phyloP scores from a whole-genome alignment of 2,797 vertebrate species.

The Melanotaenia boesemani region DNA sequence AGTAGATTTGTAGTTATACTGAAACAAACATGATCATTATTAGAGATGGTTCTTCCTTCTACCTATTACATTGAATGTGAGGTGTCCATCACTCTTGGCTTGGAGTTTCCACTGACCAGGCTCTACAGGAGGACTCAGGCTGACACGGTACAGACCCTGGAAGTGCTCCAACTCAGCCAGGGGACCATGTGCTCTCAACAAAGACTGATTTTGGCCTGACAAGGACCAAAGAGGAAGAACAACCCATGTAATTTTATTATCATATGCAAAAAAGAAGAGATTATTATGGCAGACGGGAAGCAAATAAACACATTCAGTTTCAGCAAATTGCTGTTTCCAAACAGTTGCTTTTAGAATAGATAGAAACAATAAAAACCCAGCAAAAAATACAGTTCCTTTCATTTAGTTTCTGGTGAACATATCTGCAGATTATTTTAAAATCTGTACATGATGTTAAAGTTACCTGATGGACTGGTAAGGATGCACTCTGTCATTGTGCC shows the following conservation, averaged over 20 bases:
- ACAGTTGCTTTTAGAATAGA: too few relatives aligned
- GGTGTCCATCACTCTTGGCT: conserved; percentile 69
- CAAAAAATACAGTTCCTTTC: background rate
- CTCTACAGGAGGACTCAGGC: conserved; percentile 76
- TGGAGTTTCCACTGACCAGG: conserved; percentile 84
- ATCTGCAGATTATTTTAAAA: background rate
- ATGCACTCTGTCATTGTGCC: conserved; percentile 78
- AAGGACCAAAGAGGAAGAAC: conserved; percentile 4
- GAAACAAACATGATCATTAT: background rate
- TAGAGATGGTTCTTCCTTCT: conserved; percentile 19
- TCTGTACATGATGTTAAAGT: background rate
- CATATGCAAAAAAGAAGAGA: background rate
- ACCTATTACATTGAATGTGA: conserved; percentile 87
- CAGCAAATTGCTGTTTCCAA: too few relatives aligned
- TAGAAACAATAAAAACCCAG: background rate
- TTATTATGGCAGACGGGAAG: background rate
- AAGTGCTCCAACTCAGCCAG: conserved; percentile 75
- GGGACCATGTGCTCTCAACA: conserved; percentile 62
- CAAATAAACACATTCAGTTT: background rate
- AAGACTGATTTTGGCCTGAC: conserved; percentile 75
- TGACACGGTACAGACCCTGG: conserved; percentile 83
- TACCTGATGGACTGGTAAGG: conserved; percentile 84
- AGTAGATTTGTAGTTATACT: background rate
- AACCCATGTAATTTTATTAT: background rate
- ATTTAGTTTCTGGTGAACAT: background rate